Conservation (phyloP, 1,140 invertebrate genomes). For the Lutraria rhynchaena region DNA sequence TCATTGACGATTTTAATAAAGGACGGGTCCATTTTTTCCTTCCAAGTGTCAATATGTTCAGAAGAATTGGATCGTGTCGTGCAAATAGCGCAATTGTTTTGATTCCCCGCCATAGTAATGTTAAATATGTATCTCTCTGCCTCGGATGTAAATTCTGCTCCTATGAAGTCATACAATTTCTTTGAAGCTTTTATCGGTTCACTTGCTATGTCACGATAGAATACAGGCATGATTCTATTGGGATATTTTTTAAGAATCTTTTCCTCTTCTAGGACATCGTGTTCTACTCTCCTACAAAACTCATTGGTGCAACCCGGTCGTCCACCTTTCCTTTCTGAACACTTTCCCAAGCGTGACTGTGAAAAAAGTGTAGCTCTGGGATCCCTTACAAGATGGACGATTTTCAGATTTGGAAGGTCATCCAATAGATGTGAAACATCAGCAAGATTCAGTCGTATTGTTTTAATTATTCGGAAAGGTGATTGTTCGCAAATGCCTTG, state of each 20-base stretch:
- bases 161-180: conserved; percentile 34
- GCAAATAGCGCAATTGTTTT: conserved; percentile 20
- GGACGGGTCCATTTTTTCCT: conserved; percentile 1
- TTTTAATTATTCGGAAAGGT: conserved; percentile 42
- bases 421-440: conserved; percentile 8
- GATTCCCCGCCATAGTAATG: conserved; percentile 31
- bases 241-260: not conserved
- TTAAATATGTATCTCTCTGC: conserved; percentile 28
- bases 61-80: conserved; percentile 43
- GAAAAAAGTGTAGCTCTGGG: conserved; percentile 34
- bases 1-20: conserved; percentile 6
- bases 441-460: conserved; percentile 12
- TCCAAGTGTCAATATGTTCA: conserved; percentile 42
- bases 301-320: conserved; percentile 1
- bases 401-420: conserved; percentile 34
- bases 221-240: conserved; percentile 12
- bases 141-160: conserved; percentile 24
- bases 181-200: conserved; percentile 15
- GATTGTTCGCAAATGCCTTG: conserved; percentile 20
- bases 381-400: conserved; percentile 43
- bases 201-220: conserved; percentile 39
- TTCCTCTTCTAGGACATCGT: conserved; percentile 38
- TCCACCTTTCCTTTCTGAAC: not conserved
- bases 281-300: conserved; percentile 31
- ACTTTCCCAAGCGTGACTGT: conserved; percentile 14